Evolutionary conservation across 2,113 vertebrate genomes (phyloP), one percentile per base, ranked within the genome.

Genomic region (Leiothrix lutea): DNA sequence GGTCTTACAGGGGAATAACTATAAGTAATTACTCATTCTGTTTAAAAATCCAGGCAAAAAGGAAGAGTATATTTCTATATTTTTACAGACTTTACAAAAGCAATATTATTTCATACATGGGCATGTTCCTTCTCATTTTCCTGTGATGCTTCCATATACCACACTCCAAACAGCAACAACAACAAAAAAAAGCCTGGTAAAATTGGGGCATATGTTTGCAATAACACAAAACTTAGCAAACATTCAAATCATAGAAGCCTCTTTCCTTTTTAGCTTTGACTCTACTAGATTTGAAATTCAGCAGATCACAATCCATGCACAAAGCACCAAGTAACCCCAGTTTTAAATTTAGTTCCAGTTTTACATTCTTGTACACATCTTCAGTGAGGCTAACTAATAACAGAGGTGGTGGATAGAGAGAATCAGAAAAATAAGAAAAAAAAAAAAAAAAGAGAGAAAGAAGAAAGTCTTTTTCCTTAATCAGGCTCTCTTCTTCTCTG

Each of bases 401-500:
- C 44, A 54, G 62, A 91, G 60, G 17, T 40, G 28, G 16, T 53
- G 20, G 54, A 60, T 15, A 51, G 31, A 62, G 18, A 35, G 23
- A 56, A 66, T 29, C 12, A 69, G 22, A 67, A 56, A 58, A 65
- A 65, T 5, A 33, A 22, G 0, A 1, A 3, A 2, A 2, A 15
- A 2, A 11, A 19, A 53, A 22, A 29, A 26, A 51, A 26, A 11
- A 31, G 1, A 19, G 2, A 12, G 9, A 48, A 48, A 44, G 22
- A 25, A 36, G 28, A 65, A 48, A 87, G 70, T 35, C 2, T 82
- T 95, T 92, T 77, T 69, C 74, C 90, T 85, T 94, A 97, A 98
- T 98, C 96, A 98, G 95, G 84, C 91, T 64, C 95, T 97, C 92
- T 91, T 88, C 58, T 86, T 81, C 96, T 94, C 97, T 92, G 96